Conservation (phyloP, 2,113 vertebrate species). For the Rhinoptilus africanus region DNA sequence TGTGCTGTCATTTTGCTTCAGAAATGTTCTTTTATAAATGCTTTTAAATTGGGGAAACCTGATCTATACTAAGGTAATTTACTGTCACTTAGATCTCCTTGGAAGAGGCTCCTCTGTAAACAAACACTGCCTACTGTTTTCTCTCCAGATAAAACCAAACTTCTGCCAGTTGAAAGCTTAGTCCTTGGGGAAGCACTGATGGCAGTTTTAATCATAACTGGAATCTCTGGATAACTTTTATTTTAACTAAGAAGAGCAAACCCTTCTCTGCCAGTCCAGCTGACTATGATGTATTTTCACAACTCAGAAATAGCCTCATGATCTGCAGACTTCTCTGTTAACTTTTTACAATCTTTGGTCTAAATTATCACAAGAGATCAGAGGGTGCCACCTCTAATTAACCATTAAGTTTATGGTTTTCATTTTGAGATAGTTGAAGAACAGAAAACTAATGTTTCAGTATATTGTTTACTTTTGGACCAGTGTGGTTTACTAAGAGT, state of each 20-base stretch:
- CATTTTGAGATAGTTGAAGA: background rate
- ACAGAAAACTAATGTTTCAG: background rate
- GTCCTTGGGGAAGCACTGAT: slow-evolving; percentile 70
- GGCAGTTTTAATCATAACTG: slow-evolving; percentile 71
- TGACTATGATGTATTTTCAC: slow-evolving; percentile 78
- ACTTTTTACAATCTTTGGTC: background rate
- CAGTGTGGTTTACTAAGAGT: background rate
- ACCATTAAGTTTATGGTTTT: background rate
- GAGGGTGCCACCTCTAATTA: background rate
- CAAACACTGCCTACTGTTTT: background rate
- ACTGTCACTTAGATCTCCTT: background rate
- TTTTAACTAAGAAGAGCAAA: slow-evolving; percentile 73
- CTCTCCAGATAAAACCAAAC: slow-evolving; percentile 36
- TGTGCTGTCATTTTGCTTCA: background rate
- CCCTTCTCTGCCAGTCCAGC: slow-evolving; percentile 70
- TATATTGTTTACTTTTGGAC: background rate
- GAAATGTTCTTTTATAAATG: background rate
- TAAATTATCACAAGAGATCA: background rate
- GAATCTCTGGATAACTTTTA: slow-evolving; percentile 75
- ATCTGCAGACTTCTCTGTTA: background rate
- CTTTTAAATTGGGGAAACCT: background rate
- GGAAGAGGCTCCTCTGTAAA: background rate
- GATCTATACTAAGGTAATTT: background rate
- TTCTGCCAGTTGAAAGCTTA: slow-evolving; percentile 71
- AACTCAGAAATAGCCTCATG: slow-evolving; percentile 77